Evolutionary conservation across 1,140 invertebrate species (phyloP).

Genomic region (Chironomus striatipennis): DNA sequence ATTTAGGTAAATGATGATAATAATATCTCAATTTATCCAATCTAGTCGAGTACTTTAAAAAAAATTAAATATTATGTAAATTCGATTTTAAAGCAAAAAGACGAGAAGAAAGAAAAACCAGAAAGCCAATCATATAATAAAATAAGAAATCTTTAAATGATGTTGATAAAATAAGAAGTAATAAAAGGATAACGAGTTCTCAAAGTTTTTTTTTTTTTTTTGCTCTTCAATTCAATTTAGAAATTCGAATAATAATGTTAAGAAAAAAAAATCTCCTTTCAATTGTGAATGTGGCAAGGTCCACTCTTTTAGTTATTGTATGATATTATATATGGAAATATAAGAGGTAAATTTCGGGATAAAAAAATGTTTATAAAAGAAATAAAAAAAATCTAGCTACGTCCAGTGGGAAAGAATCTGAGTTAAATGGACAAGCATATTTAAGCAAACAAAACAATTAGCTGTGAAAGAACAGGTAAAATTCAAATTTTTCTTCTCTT

Average conservation of each 20-base stretch:
- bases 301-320: background rate
- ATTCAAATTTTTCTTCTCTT: background rate
- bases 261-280: background rate
- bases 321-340: background rate
- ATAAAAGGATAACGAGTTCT: background rate
- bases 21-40: too few species aligned
- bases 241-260: slow-evolving; percentile 8
- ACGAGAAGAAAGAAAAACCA: too few species aligned
- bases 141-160: background rate
- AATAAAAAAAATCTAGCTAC: background rate
- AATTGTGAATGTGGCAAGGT: background rate
- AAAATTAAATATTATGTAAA: too few species aligned
- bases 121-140: background rate
- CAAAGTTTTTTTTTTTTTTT: background rate
- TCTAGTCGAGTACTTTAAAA: too few species aligned
- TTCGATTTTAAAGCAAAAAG: too few species aligned
- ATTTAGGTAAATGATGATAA: too few species aligned
- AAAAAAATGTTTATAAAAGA: background rate
- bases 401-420: background rate
- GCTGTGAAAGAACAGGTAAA: background rate
- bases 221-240: background rate
- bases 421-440: background rate
- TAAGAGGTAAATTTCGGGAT: background rate
- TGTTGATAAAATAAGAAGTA: slow-evolving; percentile 6
- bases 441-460: background rate